Evolutionary conservation across 1,140 invertebrate genomes (phyloP).

Genomic region (Lucilia sericata): DNA sequence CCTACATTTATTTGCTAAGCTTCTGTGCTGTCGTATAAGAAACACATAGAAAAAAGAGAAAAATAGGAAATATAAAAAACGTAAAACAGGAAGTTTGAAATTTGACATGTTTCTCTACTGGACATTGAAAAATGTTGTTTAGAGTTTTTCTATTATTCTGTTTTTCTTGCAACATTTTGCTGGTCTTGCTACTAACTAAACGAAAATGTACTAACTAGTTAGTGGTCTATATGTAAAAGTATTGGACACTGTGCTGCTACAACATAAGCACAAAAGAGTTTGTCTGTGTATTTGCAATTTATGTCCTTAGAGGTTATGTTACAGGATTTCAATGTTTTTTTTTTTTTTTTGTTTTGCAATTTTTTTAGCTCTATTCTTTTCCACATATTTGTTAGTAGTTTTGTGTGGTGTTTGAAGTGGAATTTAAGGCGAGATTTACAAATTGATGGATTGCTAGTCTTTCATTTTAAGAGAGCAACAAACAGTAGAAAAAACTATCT

Average conservation of each 20-base stretch:
- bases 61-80: not conserved
- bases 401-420: slow-evolving; percentile 36
- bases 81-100: slow-evolving; percentile 36
- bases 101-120: slow-evolving; percentile 42
- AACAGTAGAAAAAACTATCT: not conserved
- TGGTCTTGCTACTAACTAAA: not conserved
- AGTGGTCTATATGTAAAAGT: not conserved
- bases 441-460: slow-evolving; percentile 42
- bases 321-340: slow-evolving; percentile 18
- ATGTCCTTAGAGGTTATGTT: slow-evolving; percentile 44
- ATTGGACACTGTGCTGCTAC: not conserved
- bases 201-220: too few species aligned
- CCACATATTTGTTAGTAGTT: not conserved
- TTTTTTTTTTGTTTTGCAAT: not conserved
- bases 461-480: slow-evolving; percentile 27
- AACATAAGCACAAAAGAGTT: slow-evolving; percentile 27
- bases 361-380: not conserved
- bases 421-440: slow-evolving; percentile 44
- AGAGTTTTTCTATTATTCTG: not conserved
- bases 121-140: slow-evolving; percentile 44
- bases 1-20: not conserved
- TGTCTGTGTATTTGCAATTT: slow-evolving; percentile 33
- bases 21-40: not conserved
- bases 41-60: not conserved
- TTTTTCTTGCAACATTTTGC: not conserved